A percentile compares a stretch with the other conserved stretches of the same genome.
phyloP scores from a whole-genome alignment of 2,113 vertebrate genomes.

The Indicator maculatus region DNA sequence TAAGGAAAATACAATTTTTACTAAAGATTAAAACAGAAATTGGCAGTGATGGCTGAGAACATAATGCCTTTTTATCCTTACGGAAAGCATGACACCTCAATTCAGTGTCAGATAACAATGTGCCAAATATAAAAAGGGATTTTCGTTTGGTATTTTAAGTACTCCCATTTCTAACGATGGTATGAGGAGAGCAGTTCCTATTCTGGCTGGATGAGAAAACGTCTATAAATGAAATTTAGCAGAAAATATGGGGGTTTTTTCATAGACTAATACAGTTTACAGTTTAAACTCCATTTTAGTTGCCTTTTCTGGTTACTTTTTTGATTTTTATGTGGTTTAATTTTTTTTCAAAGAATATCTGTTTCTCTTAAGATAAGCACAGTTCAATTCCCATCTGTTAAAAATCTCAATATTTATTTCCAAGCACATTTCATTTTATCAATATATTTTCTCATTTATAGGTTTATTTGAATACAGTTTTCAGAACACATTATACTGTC shows the following conservation, averaged over 20 bases:
- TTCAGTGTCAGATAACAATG: conserved; percentile 31
- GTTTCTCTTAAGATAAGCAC: not conserved
- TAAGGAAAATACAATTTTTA: conserved; percentile 32
- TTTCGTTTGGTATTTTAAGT: conserved; percentile 56
- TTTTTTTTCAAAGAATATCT: not conserved
- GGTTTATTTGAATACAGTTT: not conserved
- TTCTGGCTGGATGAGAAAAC: conserved; percentile 49
- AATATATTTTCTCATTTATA: not conserved
- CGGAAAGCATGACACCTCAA: conserved; percentile 53
- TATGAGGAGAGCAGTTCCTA: conserved; percentile 25
- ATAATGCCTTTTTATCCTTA: conserved; percentile 64
- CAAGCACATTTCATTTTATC: not conserved
- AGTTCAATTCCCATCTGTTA: not conserved
- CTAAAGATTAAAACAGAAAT: conserved; percentile 14
- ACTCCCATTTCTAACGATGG: conserved; percentile 27
- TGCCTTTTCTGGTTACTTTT: not conserved
- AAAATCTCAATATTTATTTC: not conserved
- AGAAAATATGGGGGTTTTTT: not conserved
- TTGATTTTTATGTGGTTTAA: not conserved
- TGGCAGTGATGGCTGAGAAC: conserved; percentile 53
- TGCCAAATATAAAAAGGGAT: conserved; percentile 64
- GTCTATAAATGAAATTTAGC: conserved; percentile 46
- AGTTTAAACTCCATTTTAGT: not conserved
- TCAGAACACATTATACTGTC: not conserved
- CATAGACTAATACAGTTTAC: not conserved